Conservation (phyloP, 2,888 invertebrate genomes). For the Cosmopolites sordidus region DNA sequence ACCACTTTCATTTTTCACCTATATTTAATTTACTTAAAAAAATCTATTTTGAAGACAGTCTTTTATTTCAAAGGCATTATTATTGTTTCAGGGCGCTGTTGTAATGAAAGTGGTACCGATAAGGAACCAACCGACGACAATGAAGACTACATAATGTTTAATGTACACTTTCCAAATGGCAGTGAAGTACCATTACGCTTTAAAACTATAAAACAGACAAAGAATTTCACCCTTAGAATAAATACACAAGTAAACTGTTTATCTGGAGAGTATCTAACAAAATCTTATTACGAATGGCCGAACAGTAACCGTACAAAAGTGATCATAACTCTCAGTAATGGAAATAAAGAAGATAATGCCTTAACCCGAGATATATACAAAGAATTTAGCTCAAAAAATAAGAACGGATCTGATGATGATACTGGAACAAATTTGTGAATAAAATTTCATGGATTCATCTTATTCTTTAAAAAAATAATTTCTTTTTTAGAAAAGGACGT, state of each 20-base stretch:
- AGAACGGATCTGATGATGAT: not conserved
- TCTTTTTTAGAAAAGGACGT: no score
- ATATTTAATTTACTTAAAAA: not conserved
- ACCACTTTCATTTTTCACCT: no score
- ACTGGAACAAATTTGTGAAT: no score
- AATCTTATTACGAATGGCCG: constrained; percentile 11
- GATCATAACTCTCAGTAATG: constrained; percentile 6
- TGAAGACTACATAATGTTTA: not conserved
- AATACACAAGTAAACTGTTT: constrained; percentile 10
- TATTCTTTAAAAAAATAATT: no score
- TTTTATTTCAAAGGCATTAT: not conserved
- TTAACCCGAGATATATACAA: not conserved
- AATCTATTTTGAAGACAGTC: no score
- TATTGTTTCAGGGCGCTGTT: no score
- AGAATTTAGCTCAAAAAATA: not conserved
- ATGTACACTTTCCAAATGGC: constrained; percentile 1
- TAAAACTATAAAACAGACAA: not conserved
- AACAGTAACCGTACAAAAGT: constrained; percentile 6
- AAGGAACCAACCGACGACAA: no score
- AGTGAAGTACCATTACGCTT: not conserved
- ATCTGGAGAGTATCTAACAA: constrained; percentile 9
- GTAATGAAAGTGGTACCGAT: no score
- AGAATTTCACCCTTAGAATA: constrained; percentile 5
- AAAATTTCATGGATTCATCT: no score
- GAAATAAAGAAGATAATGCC: no score